Evolutionary conservation across 2,888 invertebrate genomes (phyloP).

Genomic region (Hyposoter dolosus): DNA sequence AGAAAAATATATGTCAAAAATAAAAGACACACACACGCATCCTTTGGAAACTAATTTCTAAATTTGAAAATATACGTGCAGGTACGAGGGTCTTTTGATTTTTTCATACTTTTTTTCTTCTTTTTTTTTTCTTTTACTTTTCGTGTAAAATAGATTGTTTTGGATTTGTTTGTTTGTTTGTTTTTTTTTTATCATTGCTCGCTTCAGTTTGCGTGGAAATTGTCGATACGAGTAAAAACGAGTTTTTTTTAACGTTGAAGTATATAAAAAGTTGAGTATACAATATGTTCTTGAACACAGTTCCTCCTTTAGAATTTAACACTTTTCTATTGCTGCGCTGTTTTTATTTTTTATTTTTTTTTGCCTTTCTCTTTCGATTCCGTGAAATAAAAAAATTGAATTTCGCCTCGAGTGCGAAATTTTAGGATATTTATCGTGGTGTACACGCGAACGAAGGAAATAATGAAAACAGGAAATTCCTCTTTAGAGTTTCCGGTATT

Average conservation of each 20-base stretch:
- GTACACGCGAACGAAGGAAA: slow-evolving; percentile 16
- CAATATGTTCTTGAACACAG: slow-evolving; percentile 75
- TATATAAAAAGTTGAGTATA: slow-evolving; percentile 68
- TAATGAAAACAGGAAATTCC: slow-evolving; percentile 34
- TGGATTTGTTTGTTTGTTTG: slow-evolving; percentile 21
- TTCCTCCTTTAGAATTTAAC: slow-evolving; percentile 76
- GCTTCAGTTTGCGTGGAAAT: slow-evolving; percentile 57
- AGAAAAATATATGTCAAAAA: slow-evolving; percentile 55
- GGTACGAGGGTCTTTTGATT: slow-evolving; percentile 50
- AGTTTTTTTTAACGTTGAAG: slow-evolving; percentile 56
- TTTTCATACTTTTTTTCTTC: slow-evolving; percentile 49
- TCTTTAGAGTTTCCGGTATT: neutral
- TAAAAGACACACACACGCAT: slow-evolving; percentile 21
- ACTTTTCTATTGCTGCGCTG: slow-evolving; percentile 76
- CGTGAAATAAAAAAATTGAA: neutral
- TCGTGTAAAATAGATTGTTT: slow-evolving; percentile 70
- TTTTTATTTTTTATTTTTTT: slow-evolving; percentile 60
- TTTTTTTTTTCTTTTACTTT: slow-evolving; percentile 29
- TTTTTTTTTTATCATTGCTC: slow-evolving; percentile 18
- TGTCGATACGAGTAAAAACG: slow-evolving; percentile 60
- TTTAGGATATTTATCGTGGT: slow-evolving; percentile 12
- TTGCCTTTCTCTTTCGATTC: neutral
- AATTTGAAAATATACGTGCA: slow-evolving; percentile 74
- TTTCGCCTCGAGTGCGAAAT: neutral
- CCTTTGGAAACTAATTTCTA: slow-evolving; percentile 73